Base-by-base conservation (phyloP, 2,113 vertebrate genomes). In the Calidris pugnax region DNA sequence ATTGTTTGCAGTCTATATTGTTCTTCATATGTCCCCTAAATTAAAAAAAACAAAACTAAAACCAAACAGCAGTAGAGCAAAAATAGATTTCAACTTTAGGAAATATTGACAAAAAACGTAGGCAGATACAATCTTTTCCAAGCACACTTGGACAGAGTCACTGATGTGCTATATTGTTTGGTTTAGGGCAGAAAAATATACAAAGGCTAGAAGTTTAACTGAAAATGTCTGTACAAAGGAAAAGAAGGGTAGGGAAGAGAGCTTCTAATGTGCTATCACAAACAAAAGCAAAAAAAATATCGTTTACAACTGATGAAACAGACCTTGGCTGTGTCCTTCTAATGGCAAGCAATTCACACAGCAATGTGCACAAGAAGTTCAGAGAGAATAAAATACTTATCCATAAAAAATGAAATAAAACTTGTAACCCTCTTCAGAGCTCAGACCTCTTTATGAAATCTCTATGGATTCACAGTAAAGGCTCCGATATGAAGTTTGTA, bases 371-470 rank as follows among this genome's bases (percentile, higher is more conserved):
- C 33, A 82, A 37, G 35, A 96, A 88, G 72, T 96, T 95, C 75
- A 87, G 83, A 91, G 60, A 88, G 74, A 94, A 79, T 84, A 93
- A 90, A 96, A 92, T 39, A 69, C 73, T 66, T 72, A 50, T 17
- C 57, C 22, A 76, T 93, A 78, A 91, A 88, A 89, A 64, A 26
- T 37, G 48, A 75, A 94, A 93, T 85, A 97, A 91, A 95, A 69
- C 33, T 62, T 89, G 33, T 19, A 73, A 85, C 24, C 27, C 28
- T 82, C 10, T 79, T 80, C 56, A 78, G 77, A 85, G 55, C 32
- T 92, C 57, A 87, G 39, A 68, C 20, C 18, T 76, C 69, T 89
- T 51, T 64, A 53, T 19, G 26, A 5, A 73, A 62, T 66, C 73
- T 26, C n/a, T 66, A 66, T 76, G 45, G 50, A 79, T 75, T 93